Evolutionary conservation across 2,888 invertebrate genomes (phyloP).

Genomic region (Seira musarum): DNA sequence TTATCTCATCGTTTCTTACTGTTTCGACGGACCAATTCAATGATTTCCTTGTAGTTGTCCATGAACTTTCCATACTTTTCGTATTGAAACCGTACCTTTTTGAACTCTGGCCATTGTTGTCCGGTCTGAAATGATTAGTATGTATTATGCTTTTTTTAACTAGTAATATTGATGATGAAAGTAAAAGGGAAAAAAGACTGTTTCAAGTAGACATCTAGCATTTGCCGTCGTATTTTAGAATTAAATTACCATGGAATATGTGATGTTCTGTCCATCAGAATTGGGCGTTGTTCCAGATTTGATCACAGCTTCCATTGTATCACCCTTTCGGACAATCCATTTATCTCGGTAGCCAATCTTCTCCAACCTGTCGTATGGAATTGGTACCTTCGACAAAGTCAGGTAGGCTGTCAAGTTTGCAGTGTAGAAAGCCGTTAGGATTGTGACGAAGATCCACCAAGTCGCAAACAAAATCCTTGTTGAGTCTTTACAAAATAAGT

Average conservation of each 20-base stretch:
- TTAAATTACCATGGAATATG: constrained; percentile 48
- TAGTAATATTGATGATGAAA: no score
- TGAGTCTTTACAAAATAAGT: constrained; percentile 79
- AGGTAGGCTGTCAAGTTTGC: constrained; percentile 92
- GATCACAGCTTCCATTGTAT: constrained; percentile 80
- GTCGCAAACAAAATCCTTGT: constrained; percentile 88
- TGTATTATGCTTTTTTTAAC: no score
- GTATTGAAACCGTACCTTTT: constrained; percentile 62
- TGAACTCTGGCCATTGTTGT: constrained; percentile 66
- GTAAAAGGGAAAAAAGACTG: background rate
- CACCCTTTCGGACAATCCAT: constrained; percentile 82
- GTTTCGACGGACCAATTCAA: constrained; percentile 63
- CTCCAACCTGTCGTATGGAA: constrained; percentile 78
- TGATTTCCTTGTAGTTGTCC: constrained; percentile 64
- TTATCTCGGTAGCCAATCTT: constrained; percentile 70
- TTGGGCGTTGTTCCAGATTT: constrained; percentile 70
- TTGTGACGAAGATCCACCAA: constrained; percentile 93
- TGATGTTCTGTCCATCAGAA: constrained; percentile 15
- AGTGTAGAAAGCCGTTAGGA: constrained; percentile 91
- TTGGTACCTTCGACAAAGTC: constrained; percentile 86
- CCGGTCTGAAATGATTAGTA: constrained; percentile 41
- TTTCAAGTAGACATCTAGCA: background rate
- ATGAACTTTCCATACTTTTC: constrained; percentile 63
- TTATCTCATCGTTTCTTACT: constrained; percentile 49
- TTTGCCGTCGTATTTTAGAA: background rate